Conservation (phyloP, 2,797 vertebrate genomes). For the Rhodeus uyekii region DNA sequence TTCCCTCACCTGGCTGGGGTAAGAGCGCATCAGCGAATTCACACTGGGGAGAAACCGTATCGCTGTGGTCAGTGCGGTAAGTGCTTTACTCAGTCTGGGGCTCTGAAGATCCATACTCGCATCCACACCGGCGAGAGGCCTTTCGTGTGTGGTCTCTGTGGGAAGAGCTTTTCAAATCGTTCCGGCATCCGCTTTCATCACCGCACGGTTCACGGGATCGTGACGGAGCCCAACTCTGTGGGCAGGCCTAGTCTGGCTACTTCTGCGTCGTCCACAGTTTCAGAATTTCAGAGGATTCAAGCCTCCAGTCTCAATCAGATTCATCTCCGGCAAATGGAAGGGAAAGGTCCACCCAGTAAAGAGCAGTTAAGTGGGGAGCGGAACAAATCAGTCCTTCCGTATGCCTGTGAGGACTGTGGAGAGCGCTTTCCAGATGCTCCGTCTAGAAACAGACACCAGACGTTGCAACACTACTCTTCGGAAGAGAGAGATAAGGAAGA, state of each 20-base stretch:
- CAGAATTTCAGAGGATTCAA: slow-evolving; percentile 29
- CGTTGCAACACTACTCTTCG: slow-evolving; percentile 71
- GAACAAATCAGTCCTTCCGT: slow-evolving; percentile 57
- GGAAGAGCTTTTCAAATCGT: slow-evolving; percentile 80
- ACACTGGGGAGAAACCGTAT: slow-evolving; percentile 83
- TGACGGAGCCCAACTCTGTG: slow-evolving; percentile 60
- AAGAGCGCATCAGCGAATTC: slow-evolving; percentile 79
- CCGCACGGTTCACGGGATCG: slow-evolving; percentile 74
- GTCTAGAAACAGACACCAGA: slow-evolving; percentile 79
- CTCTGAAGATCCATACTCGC: slow-evolving; percentile 79
- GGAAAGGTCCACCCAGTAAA: neutral
- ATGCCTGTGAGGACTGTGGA: slow-evolving; percentile 81
- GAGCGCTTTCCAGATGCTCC: slow-evolving; percentile 76
- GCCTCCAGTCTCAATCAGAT: slow-evolving; percentile 33
- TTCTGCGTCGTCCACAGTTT: neutral
- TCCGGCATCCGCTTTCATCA: slow-evolving; percentile 81
- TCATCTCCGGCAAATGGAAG: slow-evolving; percentile 39
- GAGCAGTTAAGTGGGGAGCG: slow-evolving; percentile 30
- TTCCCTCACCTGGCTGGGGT: slow-evolving; percentile 82
- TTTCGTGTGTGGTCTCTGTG: slow-evolving; percentile 77
- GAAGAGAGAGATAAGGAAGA: slow-evolving; percentile 60
- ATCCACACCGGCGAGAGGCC: slow-evolving; percentile 82
- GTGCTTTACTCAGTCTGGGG: slow-evolving; percentile 83
- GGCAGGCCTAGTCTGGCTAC: slow-evolving; percentile 55
- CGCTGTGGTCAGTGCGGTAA: slow-evolving; percentile 79